A percentile compares a stretch with the other conserved stretches of the same genome.
phyloP scores from a whole-genome alignment of 2,888 invertebrate species.

The Phalera bucephala region DNA sequence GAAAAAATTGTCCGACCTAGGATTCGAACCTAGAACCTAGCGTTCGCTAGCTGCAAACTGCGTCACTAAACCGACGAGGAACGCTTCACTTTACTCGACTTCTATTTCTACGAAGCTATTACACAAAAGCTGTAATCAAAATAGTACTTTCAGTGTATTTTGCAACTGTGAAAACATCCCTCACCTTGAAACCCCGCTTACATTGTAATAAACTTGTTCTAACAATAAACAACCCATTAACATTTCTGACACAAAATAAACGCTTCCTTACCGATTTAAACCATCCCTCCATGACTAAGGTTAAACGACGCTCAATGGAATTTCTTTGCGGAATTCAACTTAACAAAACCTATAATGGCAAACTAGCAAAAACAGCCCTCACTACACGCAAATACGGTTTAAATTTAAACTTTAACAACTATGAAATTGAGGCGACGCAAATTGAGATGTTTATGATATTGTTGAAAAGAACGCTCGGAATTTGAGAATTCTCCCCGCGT shows the following conservation, averaged over 20 bases:
- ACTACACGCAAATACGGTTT: constrained; percentile 13
- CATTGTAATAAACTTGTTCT: too few species aligned
- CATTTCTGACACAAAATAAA: neutral
- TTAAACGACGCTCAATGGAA: constrained; percentile 35
- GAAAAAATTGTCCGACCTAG: too few species aligned
- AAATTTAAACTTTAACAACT: constrained; percentile 6
- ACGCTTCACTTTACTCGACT: too few species aligned
- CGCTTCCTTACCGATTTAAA: neutral
- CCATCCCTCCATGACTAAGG: constrained; percentile 15
- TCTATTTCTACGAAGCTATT: too few species aligned
- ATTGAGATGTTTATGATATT: constrained; percentile 41
- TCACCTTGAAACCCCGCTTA: too few species aligned
- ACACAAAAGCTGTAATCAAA: too few species aligned
- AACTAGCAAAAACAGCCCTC: constrained; percentile 12
- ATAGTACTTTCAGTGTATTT: too few species aligned
- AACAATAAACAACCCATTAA: too few species aligned
- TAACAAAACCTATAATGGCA: constrained; percentile 9
- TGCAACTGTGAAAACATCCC: too few species aligned
- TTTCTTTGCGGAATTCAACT: constrained; percentile 38
- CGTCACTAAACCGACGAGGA: too few species aligned
- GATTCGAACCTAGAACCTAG: too few species aligned
- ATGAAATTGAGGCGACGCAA: constrained; percentile 23
- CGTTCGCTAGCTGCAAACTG: too few species aligned
- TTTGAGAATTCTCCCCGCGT: constrained; percentile 11
- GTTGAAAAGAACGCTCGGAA: constrained; percentile 24